Evolutionary conservation across 2,797 vertebrate genomes (phyloP), one percentile per base, ranked within the genome.

Genomic region (Enoplosus armatus): DNA sequence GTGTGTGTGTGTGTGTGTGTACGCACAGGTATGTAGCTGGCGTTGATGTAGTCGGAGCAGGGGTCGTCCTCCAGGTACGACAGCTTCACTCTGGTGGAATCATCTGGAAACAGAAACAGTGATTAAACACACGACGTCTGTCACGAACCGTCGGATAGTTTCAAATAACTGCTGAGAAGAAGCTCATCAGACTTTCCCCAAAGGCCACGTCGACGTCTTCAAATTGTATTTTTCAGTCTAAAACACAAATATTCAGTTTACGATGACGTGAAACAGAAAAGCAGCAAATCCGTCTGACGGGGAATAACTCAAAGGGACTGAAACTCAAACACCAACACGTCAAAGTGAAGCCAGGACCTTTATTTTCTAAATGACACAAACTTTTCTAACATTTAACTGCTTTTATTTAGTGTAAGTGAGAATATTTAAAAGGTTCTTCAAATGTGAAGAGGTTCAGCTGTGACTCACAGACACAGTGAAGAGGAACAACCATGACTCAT

Each of bases 11-110:
- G 22, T 43, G 47, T 35, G 70, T 69, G 73, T 60, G 69, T 5
- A n/a, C 96, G 85, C 93, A 98, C 97, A 33, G 98, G 97, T 65
- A 98, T 94, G 85, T 98, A 99, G 92, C 97, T 99, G 92, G 97
- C 98, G 45, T 99, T 99, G 94, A 99, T 96, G 91, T 98, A 99
- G 90, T 99, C 98, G 0, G 98, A 98, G 85, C 96, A 97, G 0
- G 96, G 97, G 81, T 99, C 97, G 20, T 98, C 97, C 14, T 99
- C 97, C 64, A 98, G 94, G 41, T 96, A 97, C 27, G 97, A 96
- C 86, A 99, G 94, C 91, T 98, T 99, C 84, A 98, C 97, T 84
- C 98, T 93, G 6, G 97, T 97, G 1, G 97, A 94, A 85, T 99
- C 98, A 82, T 98, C 98, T 99, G 14, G 20, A 86, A 70, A 33